phyloP scores from a whole-genome alignment of 1,140 invertebrate species.

The Apocrypta bakeri region DNA sequence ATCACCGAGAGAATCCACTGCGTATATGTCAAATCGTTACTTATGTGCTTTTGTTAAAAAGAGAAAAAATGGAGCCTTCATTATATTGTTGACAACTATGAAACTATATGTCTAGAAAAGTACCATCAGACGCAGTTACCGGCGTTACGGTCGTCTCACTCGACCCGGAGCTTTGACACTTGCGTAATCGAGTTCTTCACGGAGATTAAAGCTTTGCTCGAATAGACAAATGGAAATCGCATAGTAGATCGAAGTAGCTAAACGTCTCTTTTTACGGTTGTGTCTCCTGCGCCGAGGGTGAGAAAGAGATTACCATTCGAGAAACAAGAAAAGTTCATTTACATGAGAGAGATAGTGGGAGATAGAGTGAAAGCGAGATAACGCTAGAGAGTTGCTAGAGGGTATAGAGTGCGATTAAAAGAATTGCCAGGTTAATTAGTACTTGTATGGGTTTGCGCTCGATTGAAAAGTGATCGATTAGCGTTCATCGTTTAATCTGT shows the following conservation, averaged over 20 bases:
- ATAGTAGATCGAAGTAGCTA: constrained; percentile 6
- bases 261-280: neutral
- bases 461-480: neutral
- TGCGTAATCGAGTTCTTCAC: constrained; percentile 35
- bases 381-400: neutral
- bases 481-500: neutral
- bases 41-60: too few species aligned
- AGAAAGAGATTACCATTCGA: constrained; percentile 7
- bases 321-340: constrained; percentile 13
- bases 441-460: neutral
- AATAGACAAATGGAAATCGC: constrained; percentile 32
- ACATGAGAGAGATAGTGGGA: neutral
- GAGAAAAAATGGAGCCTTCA: too few species aligned
- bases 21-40: constrained; percentile 41
- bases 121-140: neutral
- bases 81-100: constrained; percentile 43
- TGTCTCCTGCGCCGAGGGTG: neutral
- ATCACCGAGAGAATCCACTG: neutral
- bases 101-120: neutral
- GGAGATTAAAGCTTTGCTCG: neutral
- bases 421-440: neutral
- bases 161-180: constrained; percentile 47
- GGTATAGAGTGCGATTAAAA: neutral
- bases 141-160: constrained; percentile 5
- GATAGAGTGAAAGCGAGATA: neutral